A percentile compares a stretch with the other conserved stretches of the same genome.
Evolutionary conservation across 1,140 invertebrate genomes (phyloP).

Genomic region (Cyphomyrmex costatus): DNA sequence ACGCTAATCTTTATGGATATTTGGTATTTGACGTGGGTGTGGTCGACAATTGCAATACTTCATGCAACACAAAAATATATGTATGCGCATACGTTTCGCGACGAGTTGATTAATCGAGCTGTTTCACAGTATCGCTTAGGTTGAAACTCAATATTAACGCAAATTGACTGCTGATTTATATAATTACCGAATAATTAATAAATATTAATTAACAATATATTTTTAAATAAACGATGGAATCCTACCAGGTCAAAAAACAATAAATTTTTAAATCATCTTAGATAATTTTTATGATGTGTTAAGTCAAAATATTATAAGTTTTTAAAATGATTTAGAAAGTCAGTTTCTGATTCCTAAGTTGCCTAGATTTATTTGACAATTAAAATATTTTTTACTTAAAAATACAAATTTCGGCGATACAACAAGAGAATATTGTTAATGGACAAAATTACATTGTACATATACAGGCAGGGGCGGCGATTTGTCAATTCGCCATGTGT

Average conservation of each 20-base stretch:
- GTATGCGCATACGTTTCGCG: background rate
- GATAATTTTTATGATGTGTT: slow-evolving; percentile 3
- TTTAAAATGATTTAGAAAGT: slow-evolving; percentile 33
- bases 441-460: slow-evolving; percentile 18
- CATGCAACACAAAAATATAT: background rate
- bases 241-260: no score
- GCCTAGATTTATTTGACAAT: background rate
- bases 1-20: slow-evolving; percentile 21
- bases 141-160: background rate
- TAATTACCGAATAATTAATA: slow-evolving; percentile 1
- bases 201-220: slow-evolving; percentile 38
- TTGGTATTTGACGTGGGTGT: background rate
- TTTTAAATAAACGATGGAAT: no score
- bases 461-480: no score
- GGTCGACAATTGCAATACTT: slow-evolving; percentile 41
- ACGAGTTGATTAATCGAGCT: slow-evolving; percentile 22
- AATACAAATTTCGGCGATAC: slow-evolving; percentile 43
- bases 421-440: slow-evolving; percentile 20
- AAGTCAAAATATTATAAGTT: slow-evolving; percentile 15
- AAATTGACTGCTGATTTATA: slow-evolving; percentile 14
- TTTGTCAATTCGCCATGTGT: no score
- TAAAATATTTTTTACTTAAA: slow-evolving; percentile 20
- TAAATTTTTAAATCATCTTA: background rate
- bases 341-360: background rate
- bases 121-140: background rate